These are phyloP conservation scores for Helostoma temminkii DNA, from an alignment of 2,797 vertebrate genomes.

Conservation along the genomic window DNA sequence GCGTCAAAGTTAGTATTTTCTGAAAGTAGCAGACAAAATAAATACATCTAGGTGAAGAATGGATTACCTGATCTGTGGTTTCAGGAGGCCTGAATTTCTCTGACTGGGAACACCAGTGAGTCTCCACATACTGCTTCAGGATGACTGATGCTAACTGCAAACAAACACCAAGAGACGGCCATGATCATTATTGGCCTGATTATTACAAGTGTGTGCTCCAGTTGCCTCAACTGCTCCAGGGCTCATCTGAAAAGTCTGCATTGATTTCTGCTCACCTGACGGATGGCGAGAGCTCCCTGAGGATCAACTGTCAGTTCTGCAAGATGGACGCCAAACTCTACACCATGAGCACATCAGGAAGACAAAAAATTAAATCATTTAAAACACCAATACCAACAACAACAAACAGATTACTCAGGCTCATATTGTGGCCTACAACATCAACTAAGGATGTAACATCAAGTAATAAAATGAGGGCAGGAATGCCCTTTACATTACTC, in stretches of 20 bases:
- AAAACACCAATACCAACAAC: not conserved
- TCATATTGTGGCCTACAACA: too few species aligned
- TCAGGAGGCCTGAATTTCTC: conserved; percentile 98
- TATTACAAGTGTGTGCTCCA: too few species aligned
- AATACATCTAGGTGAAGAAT: not conserved
- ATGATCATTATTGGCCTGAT: not conserved
- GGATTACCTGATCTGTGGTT: conserved; percentile 93
- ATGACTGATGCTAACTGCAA: conserved; percentile 95
- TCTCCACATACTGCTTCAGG: conserved; percentile 98
- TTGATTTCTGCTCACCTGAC: conserved; percentile 88
- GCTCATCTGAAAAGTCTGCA: too few species aligned
- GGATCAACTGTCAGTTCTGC: conserved; percentile 97
- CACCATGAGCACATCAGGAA: conserved; percentile 20
- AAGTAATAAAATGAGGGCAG: too few species aligned
- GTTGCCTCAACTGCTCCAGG: too few species aligned
- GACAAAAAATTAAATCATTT: not conserved
- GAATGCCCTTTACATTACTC: too few species aligned
- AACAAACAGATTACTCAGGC: too few species aligned
- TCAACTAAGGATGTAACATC: too few species aligned
- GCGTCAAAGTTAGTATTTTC: not conserved
- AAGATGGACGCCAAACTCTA: conserved; percentile 98
- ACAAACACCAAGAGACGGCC: conserved; percentile 26
- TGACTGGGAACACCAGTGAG: conserved; percentile 98
- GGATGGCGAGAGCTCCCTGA: conserved; percentile 94
- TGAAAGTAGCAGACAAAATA: not conserved